These are phyloP conservation scores for Mormyrus proboscirostris DNA, from an alignment of 2,797 vertebrate species.

Conservation along the genomic window DNA sequence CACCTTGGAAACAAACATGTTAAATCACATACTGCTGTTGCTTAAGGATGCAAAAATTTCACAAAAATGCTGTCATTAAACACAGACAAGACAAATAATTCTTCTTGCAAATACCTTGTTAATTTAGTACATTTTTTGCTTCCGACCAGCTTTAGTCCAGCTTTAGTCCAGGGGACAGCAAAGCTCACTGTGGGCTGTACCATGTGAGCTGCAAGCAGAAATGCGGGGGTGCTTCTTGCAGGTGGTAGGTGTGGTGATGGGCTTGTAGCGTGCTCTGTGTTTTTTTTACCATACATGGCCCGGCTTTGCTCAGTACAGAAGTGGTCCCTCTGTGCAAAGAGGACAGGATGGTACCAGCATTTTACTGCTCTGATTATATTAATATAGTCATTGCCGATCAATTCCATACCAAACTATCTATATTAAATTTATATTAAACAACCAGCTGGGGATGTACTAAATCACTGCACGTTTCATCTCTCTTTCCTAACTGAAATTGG, in stretches of 20 bases:
- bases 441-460: not conserved
- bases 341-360: not conserved
- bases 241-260: not conserved
- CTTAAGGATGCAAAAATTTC: not conserved
- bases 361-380: not conserved
- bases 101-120: not conserved
- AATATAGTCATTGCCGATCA: not conserved
- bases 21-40: not conserved
- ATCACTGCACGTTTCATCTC: not conserved
- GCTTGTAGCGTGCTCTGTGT: not conserved
- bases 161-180: not conserved
- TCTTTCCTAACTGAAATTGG: not conserved
- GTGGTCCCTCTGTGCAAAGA: not conserved
- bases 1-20: not conserved
- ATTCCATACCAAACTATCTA: not conserved
- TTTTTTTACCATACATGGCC: constrained; percentile 1
- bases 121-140: not conserved
- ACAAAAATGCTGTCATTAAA: not conserved
- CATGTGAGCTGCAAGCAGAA: not conserved
- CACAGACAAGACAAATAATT: not conserved
- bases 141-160: not conserved
- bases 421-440: not conserved
- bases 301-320: not conserved
- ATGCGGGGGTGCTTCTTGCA: not conserved
- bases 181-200: not conserved